A percentile compares a stretch with the other conserved stretches of the same genome.
Evolutionary conservation across 2,888 invertebrate species (phyloP).

Genomic region (Trileptium ribeirensis): DNA sequence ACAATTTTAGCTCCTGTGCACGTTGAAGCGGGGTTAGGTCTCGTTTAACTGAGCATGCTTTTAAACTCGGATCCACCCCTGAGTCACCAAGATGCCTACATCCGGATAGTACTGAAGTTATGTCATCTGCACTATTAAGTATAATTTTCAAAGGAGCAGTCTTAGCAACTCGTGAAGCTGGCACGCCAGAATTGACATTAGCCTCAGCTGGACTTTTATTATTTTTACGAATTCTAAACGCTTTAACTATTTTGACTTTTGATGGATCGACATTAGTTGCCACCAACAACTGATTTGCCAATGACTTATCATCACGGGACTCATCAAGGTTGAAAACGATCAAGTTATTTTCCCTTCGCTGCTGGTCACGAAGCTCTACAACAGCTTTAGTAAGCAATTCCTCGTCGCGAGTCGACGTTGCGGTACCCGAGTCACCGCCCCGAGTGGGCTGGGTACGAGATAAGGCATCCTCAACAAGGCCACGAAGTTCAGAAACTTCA

Average conservation of each 20-base stretch:
- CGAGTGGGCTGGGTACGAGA: neutral
- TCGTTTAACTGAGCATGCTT: neutral
- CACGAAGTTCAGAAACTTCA: neutral
- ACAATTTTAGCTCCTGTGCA: neutral
- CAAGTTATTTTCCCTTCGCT: neutral
- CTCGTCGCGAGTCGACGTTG: no score
- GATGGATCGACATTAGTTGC: no score
- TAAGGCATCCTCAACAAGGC: neutral
- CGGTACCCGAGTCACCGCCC: neutral
- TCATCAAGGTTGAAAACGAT: neutral
- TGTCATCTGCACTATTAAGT: no score
- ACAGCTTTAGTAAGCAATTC: neutral
- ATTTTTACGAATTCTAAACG: no score
- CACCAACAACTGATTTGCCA: neutral
- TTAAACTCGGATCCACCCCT: neutral
- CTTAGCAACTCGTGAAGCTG: no score
- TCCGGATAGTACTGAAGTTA: no score
- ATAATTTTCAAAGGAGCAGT: no score
- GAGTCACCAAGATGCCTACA: neutral
- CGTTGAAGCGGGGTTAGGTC: neutral
- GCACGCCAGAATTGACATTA: no score
- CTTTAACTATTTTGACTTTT: no score
- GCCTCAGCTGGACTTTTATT: no score
- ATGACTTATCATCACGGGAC: neutral
- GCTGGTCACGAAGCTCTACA: neutral